Percentiles rank a stretch among this genome's conserved stretches.
Evolutionary conservation across 2,113 vertebrate species (phyloP).

Genomic region (Lipophrys pholis): DNA sequence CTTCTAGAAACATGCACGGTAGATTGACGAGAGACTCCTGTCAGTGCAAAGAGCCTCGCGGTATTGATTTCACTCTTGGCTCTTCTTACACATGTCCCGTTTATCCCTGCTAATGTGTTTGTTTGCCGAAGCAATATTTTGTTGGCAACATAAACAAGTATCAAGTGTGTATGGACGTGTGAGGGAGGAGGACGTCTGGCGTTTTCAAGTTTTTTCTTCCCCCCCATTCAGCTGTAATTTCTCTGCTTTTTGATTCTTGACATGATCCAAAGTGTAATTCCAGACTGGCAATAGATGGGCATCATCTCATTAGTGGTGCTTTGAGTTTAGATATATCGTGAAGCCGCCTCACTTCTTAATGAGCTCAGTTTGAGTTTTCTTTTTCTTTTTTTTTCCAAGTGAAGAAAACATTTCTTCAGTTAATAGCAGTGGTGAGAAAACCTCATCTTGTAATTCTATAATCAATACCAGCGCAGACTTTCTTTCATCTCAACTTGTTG

Average conservation of each 20-base stretch:
- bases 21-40: conserved; percentile 16
- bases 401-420: conserved; percentile 10
- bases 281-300: neutral
- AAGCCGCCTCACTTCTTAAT: conserved; percentile 4
- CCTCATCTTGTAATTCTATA: neutral
- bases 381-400: neutral
- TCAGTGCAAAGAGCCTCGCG: conserved; percentile 8
- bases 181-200: neutral
- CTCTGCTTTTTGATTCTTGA: neutral
- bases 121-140: conserved; percentile 7
- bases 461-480: conserved; percentile 22
- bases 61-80: conserved; percentile 54
- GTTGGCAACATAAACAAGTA: conserved; percentile 25
- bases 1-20: neutral
- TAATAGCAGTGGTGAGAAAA: neutral
- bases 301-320: conserved; percentile 12
- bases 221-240: no score
- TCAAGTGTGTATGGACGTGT: neutral
- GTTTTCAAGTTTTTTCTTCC: no score
- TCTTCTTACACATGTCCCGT: conserved; percentile 57
- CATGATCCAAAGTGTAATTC: neutral
- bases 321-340: neutral
- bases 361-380: conserved; percentile 11
- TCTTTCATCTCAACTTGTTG: conserved; percentile 41
- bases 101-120: conserved; percentile 41